These are phyloP conservation scores for Coendou prehensilis DNA, from an alignment of 2,797 vertebrate species.

Conservation along the genomic window DNA sequence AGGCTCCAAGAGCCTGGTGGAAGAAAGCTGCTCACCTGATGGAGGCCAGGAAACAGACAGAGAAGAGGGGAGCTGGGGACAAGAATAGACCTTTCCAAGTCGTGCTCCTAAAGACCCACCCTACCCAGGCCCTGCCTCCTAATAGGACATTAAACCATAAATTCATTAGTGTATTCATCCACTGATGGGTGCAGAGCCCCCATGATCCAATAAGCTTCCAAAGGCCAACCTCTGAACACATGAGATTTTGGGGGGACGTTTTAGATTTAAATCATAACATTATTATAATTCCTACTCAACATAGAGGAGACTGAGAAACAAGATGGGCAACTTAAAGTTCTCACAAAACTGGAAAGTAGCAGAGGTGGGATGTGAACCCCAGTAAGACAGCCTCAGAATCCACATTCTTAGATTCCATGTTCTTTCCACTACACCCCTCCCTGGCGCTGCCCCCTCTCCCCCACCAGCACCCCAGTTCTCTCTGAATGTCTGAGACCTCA, in stretches of 20 bases:
- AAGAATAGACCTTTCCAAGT: background rate
- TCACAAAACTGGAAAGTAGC: background rate
- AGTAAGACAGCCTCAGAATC: background rate
- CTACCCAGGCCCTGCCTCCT: background rate
- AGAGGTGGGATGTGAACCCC: background rate
- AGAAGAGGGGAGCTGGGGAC: too few relatives aligned
- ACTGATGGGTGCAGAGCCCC: background rate
- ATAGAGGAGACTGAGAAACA: background rate
- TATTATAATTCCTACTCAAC: background rate
- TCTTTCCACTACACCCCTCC: background rate
- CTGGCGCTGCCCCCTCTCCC: rapidly evolving
- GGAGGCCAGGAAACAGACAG: too few relatives aligned
- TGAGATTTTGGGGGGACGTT: background rate
- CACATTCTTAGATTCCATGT: background rate
- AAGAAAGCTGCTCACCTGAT: background rate
- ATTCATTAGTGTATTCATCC: background rate
- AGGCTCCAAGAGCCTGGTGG: background rate
- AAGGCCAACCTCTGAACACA: background rate
- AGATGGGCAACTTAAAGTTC: background rate
- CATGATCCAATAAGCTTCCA: background rate
- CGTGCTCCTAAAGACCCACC: background rate
- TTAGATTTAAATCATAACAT: background rate
- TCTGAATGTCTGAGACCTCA: background rate
- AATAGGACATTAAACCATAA: background rate
- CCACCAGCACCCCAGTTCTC: background rate